These are phyloP conservation scores for Pachycephus smyrnensis DNA, from an alignment of 2,888 invertebrate species.

Conservation along the genomic window DNA sequence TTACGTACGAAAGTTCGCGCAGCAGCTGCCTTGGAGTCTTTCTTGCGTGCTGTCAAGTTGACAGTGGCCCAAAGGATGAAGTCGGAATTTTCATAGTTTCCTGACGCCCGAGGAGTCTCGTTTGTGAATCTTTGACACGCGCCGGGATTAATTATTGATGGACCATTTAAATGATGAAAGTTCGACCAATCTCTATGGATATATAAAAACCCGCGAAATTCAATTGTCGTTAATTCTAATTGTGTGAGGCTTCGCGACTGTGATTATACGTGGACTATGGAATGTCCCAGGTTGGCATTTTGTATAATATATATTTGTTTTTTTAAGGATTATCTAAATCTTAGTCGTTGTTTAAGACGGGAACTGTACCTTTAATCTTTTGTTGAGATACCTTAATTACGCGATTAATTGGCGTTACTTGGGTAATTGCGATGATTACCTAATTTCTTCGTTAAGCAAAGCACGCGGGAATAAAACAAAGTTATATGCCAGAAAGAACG, in stretches of 20 bases:
- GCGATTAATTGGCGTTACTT: not conserved
- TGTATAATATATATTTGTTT: not conserved
- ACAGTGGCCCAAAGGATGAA: not conserved
- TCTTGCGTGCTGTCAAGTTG: not conserved
- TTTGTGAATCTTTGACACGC: not conserved
- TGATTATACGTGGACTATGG: not conserved
- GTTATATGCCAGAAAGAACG: not conserved
- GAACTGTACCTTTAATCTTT: not conserved
- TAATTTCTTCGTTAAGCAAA: not conserved
- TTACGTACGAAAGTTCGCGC: conserved; percentile 14
- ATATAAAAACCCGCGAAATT: not conserved
- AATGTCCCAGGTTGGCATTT: not conserved
- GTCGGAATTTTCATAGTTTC: not conserved
- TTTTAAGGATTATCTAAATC: not conserved
- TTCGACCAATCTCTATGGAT: not conserved
- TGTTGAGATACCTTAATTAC: not conserved
- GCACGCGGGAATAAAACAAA: not conserved
- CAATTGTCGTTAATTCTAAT: not conserved
- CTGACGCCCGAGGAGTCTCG: not conserved
- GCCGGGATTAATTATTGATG: not conserved
- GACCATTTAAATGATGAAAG: not conserved
- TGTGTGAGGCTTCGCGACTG: not conserved
- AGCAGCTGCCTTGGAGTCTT: not conserved
- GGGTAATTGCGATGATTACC: not conserved
- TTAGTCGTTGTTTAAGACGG: not conserved